Conservation (phyloP, 2,113 vertebrate genomes). For the Athene noctua region DNA sequence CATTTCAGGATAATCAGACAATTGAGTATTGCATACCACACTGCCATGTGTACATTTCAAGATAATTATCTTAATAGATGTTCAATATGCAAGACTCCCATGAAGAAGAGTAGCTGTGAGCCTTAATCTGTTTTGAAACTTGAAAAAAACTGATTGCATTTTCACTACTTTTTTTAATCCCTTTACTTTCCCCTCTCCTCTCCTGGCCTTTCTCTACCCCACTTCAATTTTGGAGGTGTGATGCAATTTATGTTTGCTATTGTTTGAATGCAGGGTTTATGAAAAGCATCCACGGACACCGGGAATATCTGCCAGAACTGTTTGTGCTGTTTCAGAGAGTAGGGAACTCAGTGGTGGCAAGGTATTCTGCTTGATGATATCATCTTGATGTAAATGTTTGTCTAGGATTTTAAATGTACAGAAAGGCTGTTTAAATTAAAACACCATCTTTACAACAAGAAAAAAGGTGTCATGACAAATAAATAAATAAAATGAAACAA, state of each 20-base stretch:
- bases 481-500: not conserved
- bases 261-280: not conserved
- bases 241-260: not conserved
- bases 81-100: not conserved
- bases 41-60: not conserved
- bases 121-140: not conserved
- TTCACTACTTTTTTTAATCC: not conserved
- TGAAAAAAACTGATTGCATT: fast-evolving
- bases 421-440: not conserved
- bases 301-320: not conserved
- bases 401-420: not conserved
- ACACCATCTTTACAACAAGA: not conserved
- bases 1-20: constrained; percentile 11
- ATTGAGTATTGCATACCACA: not conserved
- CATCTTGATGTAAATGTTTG: not conserved
- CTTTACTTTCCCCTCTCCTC: not conserved
- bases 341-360: not conserved
- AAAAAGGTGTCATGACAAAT: not conserved
- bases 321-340: not conserved
- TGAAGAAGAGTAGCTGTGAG: not conserved
- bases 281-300: not conserved
- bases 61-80: not conserved
- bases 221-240: not conserved
- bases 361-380: not conserved
- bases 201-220: not conserved